Base-by-base conservation (phyloP, 2,888 invertebrate genomes). In the Alentia gelatinosa region DNA sequence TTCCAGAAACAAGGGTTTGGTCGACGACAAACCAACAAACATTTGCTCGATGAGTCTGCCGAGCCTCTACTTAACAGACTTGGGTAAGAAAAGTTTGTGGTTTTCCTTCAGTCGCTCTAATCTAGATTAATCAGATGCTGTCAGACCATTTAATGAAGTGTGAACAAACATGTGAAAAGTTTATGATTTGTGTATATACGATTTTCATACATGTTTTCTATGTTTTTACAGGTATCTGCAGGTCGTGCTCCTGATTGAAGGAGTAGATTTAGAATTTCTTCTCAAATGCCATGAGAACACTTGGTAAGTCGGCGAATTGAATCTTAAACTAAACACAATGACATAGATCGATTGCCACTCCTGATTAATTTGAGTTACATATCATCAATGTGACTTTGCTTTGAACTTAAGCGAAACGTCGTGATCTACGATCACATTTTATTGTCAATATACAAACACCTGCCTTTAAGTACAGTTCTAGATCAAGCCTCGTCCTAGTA, bases 1-100 rank as follows among this genome's bases (percentile, higher is more conserved):
- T 79, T 79, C 19, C 92, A 96, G 96, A 94, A 93, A 91, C 95
- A 95, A 91, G 95, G 95, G 4, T 96, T 96, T 94, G 96, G 96
- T 19, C 92, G 94, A 63, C 92, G 94, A 33, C 96, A 96, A 91
- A 93, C 90, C 15, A 95, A 94, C 93, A 95, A 94, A 91, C 95
- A 95, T 91, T 92, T 95, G 4, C 91, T 96, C 35, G 95, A 95
- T 91, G 95, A 95, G 79, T 92, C 94, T 9, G 92, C 93, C 42
- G 95, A 95, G 35, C 93, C 93, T 68, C 91, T 95, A 19, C 91
- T 95, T 19, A 93, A 94, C 89, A 93, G 94, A 91, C 95, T 96
- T 89, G 95, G 95, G 96, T 95, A 93, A 92, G 89, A 19, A 30
- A 63, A 30, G 12, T 74, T n/a, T 75, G 4, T 56, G 56, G 47